phyloP scores from a whole-genome alignment of 2,888 invertebrate genomes.

The Heteromyza rotundicornis region DNA sequence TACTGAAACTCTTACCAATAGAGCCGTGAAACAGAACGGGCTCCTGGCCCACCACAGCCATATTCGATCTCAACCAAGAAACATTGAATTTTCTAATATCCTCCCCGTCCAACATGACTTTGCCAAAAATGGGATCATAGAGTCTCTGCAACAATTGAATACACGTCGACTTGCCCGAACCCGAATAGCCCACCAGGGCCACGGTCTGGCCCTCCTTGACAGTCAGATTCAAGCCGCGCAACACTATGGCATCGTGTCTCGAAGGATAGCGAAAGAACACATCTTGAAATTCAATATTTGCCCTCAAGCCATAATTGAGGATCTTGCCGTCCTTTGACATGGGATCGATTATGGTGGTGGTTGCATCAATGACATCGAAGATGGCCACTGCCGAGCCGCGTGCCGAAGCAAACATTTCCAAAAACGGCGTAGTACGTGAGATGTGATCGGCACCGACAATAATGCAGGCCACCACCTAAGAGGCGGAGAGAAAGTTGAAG shows the following conservation, averaged over 20 bases:
- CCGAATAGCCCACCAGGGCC: conserved; percentile 75
- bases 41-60: conserved; percentile 87
- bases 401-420: conserved; percentile 75
- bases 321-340: conserved; percentile 72
- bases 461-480: conserved; percentile 70
- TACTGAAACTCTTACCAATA: conserved; percentile 64
- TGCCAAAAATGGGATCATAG: conserved; percentile 70
- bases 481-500: conserved; percentile 13
- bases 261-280: conserved; percentile 79
- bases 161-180: conserved; percentile 84
- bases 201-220: conserved; percentile 71
- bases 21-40: conserved; percentile 82
- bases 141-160: conserved; percentile 72
- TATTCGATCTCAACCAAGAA: conserved; percentile 74
- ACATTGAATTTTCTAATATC: conserved; percentile 75
- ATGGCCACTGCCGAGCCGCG: conserved; percentile 76
- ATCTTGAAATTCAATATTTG: conserved; percentile 72
- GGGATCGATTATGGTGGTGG: conserved; percentile 79
- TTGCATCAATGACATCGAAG: conserved; percentile 75
- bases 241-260: conserved; percentile 71
- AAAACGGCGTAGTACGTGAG: conserved; percentile 74
- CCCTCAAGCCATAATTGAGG: conserved; percentile 63
- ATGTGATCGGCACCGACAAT: conserved; percentile 78
- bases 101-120: conserved; percentile 67
- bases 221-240: conserved; percentile 70